Evolutionary conservation across 1,140 invertebrate genomes (phyloP), one percentile per base, ranked within the genome.

Genomic region (Nixonia krombeini): DNA sequence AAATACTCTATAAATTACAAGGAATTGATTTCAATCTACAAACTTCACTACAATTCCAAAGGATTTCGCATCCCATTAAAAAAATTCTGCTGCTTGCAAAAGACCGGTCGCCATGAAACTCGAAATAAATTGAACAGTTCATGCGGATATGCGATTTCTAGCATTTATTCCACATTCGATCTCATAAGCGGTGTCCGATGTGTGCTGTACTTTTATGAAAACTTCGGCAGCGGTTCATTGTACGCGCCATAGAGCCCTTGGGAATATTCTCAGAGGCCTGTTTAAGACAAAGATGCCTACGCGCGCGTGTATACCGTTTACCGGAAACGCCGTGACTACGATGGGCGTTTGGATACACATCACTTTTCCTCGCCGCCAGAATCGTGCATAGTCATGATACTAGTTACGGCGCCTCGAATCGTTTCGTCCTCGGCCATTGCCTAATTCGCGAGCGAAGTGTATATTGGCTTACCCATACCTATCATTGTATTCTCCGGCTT

Each of bases 181-280:
- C n/a, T 49, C 15, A 18, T 26, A 51, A 28, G 38, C 21, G 12
- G 23, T 18, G 49, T 49, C 16, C 33, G 29, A 38, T 44, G 23
- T 12, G 31, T 35, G 8, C 15, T 57, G 55, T 42, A 52, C 63
- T 73, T 72, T 53, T 66, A 71, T 73, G 74, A 78, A 79, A 80
- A 78, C 70, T 75, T 74, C 40, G 69, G 72, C 69, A 78, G 74
- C 70, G 74, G 73, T 78, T 78, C 73, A 76, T 78, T 72, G 74
- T 78, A 76, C 72, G 72, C 47, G 23, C 55, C 52, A 41, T 53
- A 74, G 71, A 68, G 59, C 69, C 76, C 75, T 81, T 82, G 81
- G 76, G 81, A 82, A 82, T 69, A 70, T 80, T 83, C 81, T 80
- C 81, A 81, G 77, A 75, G 77, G 63, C 68, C 74, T 65, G 13